Conservation (phyloP, 30 jellyfish, hydroid and myxozoan species). For the Hydra vulgaris region DNA sequence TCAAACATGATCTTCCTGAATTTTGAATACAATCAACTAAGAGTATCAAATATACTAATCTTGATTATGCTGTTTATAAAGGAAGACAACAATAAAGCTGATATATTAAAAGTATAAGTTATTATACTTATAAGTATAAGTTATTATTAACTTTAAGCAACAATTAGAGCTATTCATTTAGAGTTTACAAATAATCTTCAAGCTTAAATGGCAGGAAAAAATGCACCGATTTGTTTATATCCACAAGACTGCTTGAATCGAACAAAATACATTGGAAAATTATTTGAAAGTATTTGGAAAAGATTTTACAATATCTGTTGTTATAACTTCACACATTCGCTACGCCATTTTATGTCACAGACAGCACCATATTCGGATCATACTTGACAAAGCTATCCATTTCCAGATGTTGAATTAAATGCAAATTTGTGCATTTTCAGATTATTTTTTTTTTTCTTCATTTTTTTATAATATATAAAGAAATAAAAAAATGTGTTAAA, state of each 20-base stretch:
- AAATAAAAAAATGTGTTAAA: too few relatives aligned
- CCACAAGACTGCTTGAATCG: background rate
- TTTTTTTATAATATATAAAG: too few relatives aligned
- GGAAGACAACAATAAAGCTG: background rate
- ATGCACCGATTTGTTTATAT: background rate
- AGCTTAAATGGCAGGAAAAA: background rate
- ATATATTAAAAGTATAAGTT: slow-evolving; percentile 16
- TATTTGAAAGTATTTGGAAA: background rate
- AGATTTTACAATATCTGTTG: background rate
- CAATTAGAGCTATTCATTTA: slow-evolving; percentile 39
- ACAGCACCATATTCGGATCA: too few relatives aligned
- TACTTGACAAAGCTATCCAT: too few relatives aligned
- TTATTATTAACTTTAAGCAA: slow-evolving; percentile 30
- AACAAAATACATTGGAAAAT: background rate
- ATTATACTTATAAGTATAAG: too few relatives aligned
- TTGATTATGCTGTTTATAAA: slow-evolving; percentile 16
- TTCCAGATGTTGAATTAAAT: too few relatives aligned
- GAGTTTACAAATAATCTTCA: slow-evolving; percentile 47
- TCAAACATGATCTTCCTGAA: slow-evolving; percentile 22
- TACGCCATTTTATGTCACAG: too few relatives aligned
- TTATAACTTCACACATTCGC: too few relatives aligned
- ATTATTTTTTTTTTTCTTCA: too few relatives aligned
- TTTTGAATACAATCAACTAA: background rate
- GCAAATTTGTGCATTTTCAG: too few relatives aligned
- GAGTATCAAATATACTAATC: background rate